Percentiles rank a stretch among this genome's conserved stretches.
phyloP scores from a whole-genome alignment of 2,888 invertebrate genomes.

The Spodoptera picta region DNA sequence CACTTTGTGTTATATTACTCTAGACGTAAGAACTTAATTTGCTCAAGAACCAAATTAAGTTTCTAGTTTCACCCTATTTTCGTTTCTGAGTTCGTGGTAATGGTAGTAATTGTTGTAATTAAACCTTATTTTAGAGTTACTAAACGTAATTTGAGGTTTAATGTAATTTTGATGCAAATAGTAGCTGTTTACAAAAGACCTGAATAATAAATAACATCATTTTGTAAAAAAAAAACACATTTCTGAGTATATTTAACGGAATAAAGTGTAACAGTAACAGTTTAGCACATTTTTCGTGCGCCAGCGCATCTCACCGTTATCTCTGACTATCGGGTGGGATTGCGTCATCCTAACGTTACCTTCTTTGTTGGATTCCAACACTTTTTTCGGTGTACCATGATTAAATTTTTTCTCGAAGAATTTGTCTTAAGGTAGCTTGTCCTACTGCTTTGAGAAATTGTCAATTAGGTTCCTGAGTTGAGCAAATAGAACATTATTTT shows the following conservation, averaged over 20 bases:
- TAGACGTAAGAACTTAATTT: constrained; percentile 32
- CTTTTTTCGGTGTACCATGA: constrained; percentile 33
- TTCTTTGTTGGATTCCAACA: constrained; percentile 41
- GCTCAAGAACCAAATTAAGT: constrained; percentile 34
- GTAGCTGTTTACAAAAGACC: background rate
- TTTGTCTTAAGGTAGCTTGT: background rate
- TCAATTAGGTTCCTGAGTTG: too few species aligned
- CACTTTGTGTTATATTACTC: constrained; percentile 31
- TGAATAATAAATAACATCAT: background rate
- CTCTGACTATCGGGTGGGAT: constrained; percentile 39
- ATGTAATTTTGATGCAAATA: too few species aligned
- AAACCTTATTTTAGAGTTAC: constrained; percentile 18
- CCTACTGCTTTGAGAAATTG: too few species aligned
- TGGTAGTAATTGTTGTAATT: constrained; percentile 34
- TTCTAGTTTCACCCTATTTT: constrained; percentile 28
- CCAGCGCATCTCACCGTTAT: constrained; percentile 49
- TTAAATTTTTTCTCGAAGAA: constrained; percentile 11
- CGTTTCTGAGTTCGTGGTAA: constrained; percentile 23
- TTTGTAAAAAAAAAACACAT: constrained; percentile 5
- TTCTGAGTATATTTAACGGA: constrained; percentile 40
- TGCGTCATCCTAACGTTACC: constrained; percentile 54
- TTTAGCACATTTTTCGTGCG: constrained; percentile 52
- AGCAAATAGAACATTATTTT: too few species aligned
- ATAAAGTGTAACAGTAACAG: constrained; percentile 49
- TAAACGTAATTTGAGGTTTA: constrained; percentile 5